These are phyloP conservation scores for Reticulitermes lucifugus DNA, from an alignment of 2,888 invertebrate species.

Conservation along the genomic window DNA sequence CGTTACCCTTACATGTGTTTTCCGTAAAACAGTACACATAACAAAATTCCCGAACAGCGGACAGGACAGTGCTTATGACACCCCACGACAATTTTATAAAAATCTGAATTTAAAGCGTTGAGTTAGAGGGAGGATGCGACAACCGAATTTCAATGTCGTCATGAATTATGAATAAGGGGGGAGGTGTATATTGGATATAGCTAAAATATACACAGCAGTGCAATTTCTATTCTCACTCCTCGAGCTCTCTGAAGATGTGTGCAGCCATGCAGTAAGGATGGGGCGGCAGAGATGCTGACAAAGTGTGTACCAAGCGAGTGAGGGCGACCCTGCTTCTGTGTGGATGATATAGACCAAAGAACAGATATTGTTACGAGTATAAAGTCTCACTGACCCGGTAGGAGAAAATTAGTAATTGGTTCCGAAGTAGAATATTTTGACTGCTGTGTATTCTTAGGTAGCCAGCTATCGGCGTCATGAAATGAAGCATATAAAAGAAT, in stretches of 20 bases:
- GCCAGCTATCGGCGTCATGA: no score
- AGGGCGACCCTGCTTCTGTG: neutral
- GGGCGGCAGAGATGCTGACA: slow-evolving; percentile 32
- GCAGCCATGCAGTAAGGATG: slow-evolving; percentile 27
- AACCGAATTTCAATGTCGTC: slow-evolving; percentile 45
- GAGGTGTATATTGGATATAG: slow-evolving; percentile 20
- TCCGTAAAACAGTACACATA: neutral
- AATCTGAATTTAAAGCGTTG: slow-evolving; percentile 35
- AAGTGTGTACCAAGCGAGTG: slow-evolving; percentile 36
- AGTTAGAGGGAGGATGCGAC: slow-evolving; percentile 6
- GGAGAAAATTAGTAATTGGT: neutral
- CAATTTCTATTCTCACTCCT: slow-evolving; percentile 21
- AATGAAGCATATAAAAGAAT: no score
- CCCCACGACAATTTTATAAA: slow-evolving; percentile 23
- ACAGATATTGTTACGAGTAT: neutral
- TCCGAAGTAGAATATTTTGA: neutral
- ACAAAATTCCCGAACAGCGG: neutral
- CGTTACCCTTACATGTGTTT: neutral
- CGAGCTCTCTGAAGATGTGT: slow-evolving; percentile 28
- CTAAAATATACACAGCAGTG: slow-evolving; percentile 32
- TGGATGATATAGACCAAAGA: neutral
- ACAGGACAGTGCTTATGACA: neutral
- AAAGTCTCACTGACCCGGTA: slow-evolving; percentile 21
- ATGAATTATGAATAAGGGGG: slow-evolving; percentile 44
- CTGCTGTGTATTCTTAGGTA: neutral